These are phyloP conservation scores for Hirtodrosophila alboralis DNA, from an alignment of 2,888 invertebrate species.

Conservation along the genomic window DNA sequence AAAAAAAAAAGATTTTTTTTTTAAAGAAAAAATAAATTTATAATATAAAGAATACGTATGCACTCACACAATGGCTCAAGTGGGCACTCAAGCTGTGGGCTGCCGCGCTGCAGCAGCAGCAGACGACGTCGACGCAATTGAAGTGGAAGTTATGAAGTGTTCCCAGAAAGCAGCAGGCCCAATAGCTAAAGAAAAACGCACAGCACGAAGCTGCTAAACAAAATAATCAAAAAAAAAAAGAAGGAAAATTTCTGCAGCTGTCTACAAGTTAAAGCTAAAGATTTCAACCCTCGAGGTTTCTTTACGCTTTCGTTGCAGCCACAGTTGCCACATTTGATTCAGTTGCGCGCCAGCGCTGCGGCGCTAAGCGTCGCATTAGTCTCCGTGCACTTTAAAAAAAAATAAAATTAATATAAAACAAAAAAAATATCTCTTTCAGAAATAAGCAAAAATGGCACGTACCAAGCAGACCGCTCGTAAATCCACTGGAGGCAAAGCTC, in stretches of 20 bases:
- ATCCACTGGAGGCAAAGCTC: constrained; percentile 98
- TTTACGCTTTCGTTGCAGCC: constrained; percentile 25
- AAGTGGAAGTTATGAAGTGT: constrained; percentile 55
- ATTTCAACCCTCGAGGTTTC: constrained; percentile 56
- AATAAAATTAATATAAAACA: neutral
- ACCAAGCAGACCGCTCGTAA: constrained; percentile 99
- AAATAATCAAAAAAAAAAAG: constrained; percentile 2
- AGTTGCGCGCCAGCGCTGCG: constrained; percentile 64
- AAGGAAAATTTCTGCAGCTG: constrained; percentile 50
- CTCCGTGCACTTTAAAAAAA: neutral
- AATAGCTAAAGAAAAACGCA: constrained; percentile 43
- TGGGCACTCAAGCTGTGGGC: constrained; percentile 46
- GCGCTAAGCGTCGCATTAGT: constrained; percentile 56
- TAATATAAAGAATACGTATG: constrained; percentile 22
- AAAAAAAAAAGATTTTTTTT: constrained; percentile 1
- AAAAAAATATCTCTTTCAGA: neutral
- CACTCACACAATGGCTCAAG: constrained; percentile 51
- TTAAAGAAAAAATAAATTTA: too few relatives aligned
- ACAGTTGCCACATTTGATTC: constrained; percentile 23
- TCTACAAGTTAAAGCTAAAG: constrained; percentile 24
- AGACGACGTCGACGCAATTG: constrained; percentile 32
- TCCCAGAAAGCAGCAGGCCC: constrained; percentile 44
- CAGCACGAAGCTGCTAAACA: constrained; percentile 14
- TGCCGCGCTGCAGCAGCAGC: constrained; percentile 24
- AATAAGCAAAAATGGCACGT: constrained; percentile 91